These are phyloP conservation scores for Irena cyanogastra DNA, from an alignment of 2,113 vertebrate genomes.

Conservation along the genomic window DNA sequence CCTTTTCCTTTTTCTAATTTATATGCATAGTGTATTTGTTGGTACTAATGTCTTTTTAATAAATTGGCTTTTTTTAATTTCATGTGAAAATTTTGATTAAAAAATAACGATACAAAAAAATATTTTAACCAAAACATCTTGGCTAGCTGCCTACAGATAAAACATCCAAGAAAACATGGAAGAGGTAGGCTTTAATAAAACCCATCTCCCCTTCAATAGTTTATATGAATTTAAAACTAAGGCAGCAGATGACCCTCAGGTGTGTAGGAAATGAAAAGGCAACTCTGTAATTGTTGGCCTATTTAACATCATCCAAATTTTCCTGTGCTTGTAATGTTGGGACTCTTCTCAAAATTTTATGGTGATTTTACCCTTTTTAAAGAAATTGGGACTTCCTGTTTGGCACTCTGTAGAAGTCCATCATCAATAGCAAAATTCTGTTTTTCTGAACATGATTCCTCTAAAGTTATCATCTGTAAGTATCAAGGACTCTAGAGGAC, in stretches of 20 bases:
- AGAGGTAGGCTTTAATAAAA: neutral
- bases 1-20: neutral
- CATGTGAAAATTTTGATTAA: neutral
- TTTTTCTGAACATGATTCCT: neutral
- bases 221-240: neutral
- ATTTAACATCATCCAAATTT: neutral
- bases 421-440: neutral
- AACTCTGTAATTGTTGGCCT: neutral
- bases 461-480: neutral
- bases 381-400: accelerated
- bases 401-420: neutral
- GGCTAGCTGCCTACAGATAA: neutral
- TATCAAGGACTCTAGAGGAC: neutral
- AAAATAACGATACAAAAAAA: neutral
- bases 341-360: neutral
- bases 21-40: neutral
- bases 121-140: neutral
- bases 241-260: neutral
- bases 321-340: neutral
- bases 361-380: neutral
- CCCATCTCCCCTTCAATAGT: neutral
- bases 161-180: neutral
- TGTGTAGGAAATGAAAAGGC: neutral
- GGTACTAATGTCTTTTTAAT: neutral
- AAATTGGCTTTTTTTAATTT: neutral